These are phyloP conservation scores for Labrus mixtus DNA, from an alignment of 2,113 vertebrate genomes.

Conservation along the genomic window DNA sequence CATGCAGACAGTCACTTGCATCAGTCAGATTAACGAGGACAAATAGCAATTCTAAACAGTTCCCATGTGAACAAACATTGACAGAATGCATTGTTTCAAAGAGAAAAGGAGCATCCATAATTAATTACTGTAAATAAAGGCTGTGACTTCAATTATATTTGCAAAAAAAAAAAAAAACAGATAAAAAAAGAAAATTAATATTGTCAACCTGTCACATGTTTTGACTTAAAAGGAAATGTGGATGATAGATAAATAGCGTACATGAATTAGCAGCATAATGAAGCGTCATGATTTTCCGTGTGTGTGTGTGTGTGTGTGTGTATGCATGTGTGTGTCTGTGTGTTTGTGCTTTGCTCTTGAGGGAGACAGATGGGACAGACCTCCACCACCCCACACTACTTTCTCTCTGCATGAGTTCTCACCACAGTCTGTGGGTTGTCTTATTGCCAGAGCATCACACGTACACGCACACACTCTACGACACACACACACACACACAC, in stretches of 20 bases:
- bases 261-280: constrained; percentile 7
- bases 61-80: constrained; percentile 53
- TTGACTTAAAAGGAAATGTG: constrained; percentile 19
- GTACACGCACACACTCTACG: constrained; percentile 21
- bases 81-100: constrained; percentile 63
- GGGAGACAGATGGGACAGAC: constrained; percentile 71
- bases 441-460: constrained; percentile 55
- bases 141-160: constrained; percentile 62
- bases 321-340: background rate
- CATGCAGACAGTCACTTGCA: constrained; percentile 1
- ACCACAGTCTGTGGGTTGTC: constrained; percentile 50
- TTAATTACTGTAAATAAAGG: constrained; percentile 67
- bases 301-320: background rate
- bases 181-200: constrained; percentile 67
- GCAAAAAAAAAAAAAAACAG: constrained; percentile 65
- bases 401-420: constrained; percentile 70
- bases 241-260: constrained; percentile 3
- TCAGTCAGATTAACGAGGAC: constrained; percentile 60
- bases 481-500: constrained; percentile 28
- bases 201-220: constrained; percentile 51
- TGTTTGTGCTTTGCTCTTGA: constrained; percentile 27
- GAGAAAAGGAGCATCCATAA: constrained; percentile 55
- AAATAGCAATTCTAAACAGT: constrained; percentile 56
- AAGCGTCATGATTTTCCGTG: constrained; percentile 15
- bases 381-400: constrained; percentile 53